These are phyloP conservation scores for Toxostoma redivivum DNA, from an alignment of 2,113 vertebrate species.

Conservation along the genomic window DNA sequence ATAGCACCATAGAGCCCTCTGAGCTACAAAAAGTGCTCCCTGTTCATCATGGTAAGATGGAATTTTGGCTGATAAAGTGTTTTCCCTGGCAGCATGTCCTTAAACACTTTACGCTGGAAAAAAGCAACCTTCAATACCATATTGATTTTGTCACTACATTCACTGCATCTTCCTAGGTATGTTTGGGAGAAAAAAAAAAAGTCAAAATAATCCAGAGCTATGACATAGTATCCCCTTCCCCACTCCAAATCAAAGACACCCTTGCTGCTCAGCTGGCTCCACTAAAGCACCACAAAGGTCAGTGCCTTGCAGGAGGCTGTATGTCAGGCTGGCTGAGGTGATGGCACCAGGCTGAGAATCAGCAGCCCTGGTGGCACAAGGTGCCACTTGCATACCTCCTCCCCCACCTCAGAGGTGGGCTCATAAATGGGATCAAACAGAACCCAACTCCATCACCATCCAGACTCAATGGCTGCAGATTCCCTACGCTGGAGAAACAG, in stretches of 20 bases:
- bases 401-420: not conserved
- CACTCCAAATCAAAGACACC: not conserved
- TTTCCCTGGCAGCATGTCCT: not conserved
- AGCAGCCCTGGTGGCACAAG: not conserved
- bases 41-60: not conserved
- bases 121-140: not conserved
- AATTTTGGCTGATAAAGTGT: not conserved
- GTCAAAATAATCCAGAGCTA: not conserved
- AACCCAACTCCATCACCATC: not conserved
- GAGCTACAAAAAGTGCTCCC: not conserved
- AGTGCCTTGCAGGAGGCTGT: not conserved
- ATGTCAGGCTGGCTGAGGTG: not conserved
- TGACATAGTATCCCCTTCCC: not conserved
- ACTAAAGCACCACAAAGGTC: not conserved
- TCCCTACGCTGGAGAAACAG: not conserved
- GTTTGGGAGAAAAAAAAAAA: not conserved
- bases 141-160: constrained; percentile 2
- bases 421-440: not conserved
- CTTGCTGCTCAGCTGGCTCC: not conserved
- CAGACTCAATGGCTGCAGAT: not conserved
- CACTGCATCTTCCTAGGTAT: not conserved
- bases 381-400: not conserved
- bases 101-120: not conserved
- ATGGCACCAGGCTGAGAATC: not conserved
- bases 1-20: not conserved